These are phyloP conservation scores for Stictocephala bisonia DNA, from an alignment of 2,888 invertebrate genomes.

Conservation along the genomic window DNA sequence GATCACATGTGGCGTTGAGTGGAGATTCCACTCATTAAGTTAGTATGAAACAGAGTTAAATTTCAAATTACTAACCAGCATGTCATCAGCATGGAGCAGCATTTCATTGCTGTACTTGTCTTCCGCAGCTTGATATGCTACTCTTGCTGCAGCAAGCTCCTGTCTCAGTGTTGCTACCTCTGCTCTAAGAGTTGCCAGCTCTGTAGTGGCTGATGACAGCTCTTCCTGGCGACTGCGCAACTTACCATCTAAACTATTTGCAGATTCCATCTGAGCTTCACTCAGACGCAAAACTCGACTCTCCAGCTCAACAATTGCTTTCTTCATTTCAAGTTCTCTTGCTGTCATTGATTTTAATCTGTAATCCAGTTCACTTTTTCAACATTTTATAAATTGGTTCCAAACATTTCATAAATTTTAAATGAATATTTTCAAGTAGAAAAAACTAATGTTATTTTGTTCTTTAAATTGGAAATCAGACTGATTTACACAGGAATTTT, in stretches of 20 bases:
- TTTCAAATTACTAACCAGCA: conserved; percentile 62
- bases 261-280: conserved; percentile 50
- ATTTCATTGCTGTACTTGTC: conserved; percentile 85
- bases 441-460: too few species aligned
- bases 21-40: too few species aligned
- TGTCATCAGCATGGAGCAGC: conserved; percentile 79
- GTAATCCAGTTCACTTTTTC: background rate
- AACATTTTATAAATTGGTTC: background rate
- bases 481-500: too few species aligned
- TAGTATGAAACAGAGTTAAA: too few species aligned
- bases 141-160: conserved; percentile 73
- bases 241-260: conserved; percentile 10
- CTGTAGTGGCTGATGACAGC: conserved; percentile 68
- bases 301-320: conserved; percentile 51
- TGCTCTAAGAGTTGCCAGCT: conserved; percentile 70
- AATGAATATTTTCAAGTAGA: too few species aligned
- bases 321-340: conserved; percentile 52
- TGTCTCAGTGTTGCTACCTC: conserved; percentile 72
- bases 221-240: conserved; percentile 68
- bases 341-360: conserved; percentile 61
- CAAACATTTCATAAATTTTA: too few species aligned
- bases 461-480: too few species aligned
- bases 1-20: too few species aligned
- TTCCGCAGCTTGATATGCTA: conserved; percentile 75
- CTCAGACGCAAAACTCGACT: conserved; percentile 51